These are phyloP conservation scores for Synergus japonicus DNA, from an alignment of 2,888 invertebrate genomes.

Conservation along the genomic window DNA sequence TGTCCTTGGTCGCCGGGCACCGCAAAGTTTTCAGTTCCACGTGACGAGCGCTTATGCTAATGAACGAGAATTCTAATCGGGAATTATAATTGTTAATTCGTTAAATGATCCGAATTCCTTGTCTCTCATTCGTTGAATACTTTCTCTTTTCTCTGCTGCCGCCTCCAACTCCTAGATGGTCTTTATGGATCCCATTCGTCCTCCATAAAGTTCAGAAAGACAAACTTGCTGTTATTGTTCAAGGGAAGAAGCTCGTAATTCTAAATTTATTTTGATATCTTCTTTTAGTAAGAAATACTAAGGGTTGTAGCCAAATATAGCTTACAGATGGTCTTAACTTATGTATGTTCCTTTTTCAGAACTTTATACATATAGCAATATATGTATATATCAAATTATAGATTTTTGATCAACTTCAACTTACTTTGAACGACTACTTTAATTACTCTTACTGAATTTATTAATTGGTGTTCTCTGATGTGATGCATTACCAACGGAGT, in stretches of 20 bases:
- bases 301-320: background rate
- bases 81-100: conserved; percentile 76
- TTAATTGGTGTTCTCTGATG: background rate
- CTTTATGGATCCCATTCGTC: conserved; percentile 13
- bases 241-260: background rate
- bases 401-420: background rate
- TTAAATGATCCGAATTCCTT: conserved; percentile 69
- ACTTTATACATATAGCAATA: no score
- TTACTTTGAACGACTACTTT: background rate
- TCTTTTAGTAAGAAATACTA: background rate
- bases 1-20: conserved; percentile 56
- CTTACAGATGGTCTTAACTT: background rate
- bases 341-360: background rate
- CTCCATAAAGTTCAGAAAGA: conserved; percentile 12
- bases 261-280: conserved; percentile 16
- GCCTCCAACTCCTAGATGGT: background rate
- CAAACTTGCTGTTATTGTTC: conserved; percentile 20
- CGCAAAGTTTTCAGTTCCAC: conserved; percentile 68
- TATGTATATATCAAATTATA: no score
- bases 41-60: conserved; percentile 72
- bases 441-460: background rate
- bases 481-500: conserved; percentile 10
- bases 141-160: conserved; percentile 39
- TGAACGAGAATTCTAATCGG: conserved; percentile 68
- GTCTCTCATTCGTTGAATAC: conserved; percentile 51